phyloP scores from a whole-genome alignment of 2,888 invertebrate species.

The Oasisia sp. region DNA sequence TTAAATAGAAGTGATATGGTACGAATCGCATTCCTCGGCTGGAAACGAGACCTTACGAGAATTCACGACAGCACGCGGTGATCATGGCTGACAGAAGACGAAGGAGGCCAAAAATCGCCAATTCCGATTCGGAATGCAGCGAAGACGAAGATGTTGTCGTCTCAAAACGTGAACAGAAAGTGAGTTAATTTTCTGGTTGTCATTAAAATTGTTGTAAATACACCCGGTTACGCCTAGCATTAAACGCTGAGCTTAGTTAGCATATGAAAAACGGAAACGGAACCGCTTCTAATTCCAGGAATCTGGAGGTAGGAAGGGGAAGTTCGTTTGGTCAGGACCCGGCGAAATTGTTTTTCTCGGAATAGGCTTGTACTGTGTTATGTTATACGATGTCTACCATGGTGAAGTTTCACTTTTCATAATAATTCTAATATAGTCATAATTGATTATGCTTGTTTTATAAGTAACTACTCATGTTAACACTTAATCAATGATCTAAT shows the following conservation, averaged over 20 bases:
- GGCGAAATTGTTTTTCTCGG: neutral
- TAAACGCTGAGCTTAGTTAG: neutral
- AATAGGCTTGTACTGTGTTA: neutral
- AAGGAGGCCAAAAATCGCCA: constrained; percentile 13
- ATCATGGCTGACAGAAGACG: constrained; percentile 11
- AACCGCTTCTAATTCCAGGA: neutral
- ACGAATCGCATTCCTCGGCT: neutral
- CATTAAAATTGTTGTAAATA: neutral
- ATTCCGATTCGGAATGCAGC: neutral
- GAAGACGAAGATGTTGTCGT: neutral
- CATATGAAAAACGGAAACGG: neutral
- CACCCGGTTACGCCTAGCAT: neutral
- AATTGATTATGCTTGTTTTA: too few species aligned
- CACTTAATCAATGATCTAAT: too few species aligned
- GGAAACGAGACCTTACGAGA: neutral
- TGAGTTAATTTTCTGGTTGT: neutral
- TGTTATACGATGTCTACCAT: too few species aligned
- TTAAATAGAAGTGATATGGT: neutral
- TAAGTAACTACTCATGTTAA: too few species aligned
- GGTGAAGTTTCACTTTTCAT: too few species aligned
- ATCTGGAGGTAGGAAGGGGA: neutral
- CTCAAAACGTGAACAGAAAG: neutral
- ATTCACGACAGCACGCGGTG: constrained; percentile 1
- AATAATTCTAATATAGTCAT: too few species aligned
- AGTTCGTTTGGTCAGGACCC: neutral